Base-by-base conservation (phyloP, 1,140 invertebrate species). In the Adoxophyes honmai region DNA sequence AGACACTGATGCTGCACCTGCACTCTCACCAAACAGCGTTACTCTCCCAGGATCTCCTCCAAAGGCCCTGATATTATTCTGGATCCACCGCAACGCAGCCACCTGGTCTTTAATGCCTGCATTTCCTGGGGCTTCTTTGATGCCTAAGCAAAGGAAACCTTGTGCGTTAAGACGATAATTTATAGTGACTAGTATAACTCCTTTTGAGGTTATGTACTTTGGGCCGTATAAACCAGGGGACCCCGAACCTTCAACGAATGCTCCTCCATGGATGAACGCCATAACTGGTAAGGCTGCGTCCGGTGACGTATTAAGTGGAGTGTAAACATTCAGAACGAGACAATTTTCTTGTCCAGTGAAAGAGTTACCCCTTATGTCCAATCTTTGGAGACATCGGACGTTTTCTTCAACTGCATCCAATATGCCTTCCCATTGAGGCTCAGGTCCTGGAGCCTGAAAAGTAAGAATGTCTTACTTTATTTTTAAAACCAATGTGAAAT, bases 141-240 rank as follows among this genome's bases (percentile, higher is more conserved):
- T 70, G 37, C 60, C 37, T 18, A 69, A 70, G 55, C 70, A 73
- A 3, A 80, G 48, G 36, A 78, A 78, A 14, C 75, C 75, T 14
- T 91, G 71, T 44, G 82, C 74, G 8, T 94, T 94, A 4, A 95
- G 78, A 35, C 94, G 86, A 74, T 95, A 95, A 68, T 95, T 94
- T 48, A 94, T 88, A 0, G 93, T 93, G 0, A 95, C 93, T 0
- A 95, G 84, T 4, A 95, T 89, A n/a, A 94, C 75, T 55, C 91
- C 90, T 62, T 92, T 89, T 15, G 88, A 83, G 57, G 92, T 81
- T 1, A 93, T 73, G 57, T 89, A 82, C 52, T 79, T 73, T 1
- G 91, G 88, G 13, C 87, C 86, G 59, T 90, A 89, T 6, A 90
- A 81, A 38, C 70, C 59, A 28, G 60, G 52, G 35, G 58, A 60